These are phyloP conservation scores for Synchiropus splendidus DNA, from an alignment of 2,113 vertebrate species.

Conservation along the genomic window DNA sequence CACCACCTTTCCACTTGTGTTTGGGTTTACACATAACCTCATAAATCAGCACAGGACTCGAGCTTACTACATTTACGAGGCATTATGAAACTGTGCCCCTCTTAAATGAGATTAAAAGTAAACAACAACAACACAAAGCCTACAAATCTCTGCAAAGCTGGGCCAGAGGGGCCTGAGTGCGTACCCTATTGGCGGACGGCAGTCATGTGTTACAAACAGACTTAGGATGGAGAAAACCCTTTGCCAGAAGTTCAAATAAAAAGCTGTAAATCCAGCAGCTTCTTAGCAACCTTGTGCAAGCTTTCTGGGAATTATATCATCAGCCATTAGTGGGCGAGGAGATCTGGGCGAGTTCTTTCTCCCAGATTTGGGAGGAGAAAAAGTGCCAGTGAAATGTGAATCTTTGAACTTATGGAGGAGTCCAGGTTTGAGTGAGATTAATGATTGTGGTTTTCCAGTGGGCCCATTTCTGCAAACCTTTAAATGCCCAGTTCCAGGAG, in stretches of 20 bases:
- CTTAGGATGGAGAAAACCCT: slow-evolving; percentile 24
- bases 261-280: slow-evolving; percentile 52
- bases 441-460: slow-evolving; percentile 22
- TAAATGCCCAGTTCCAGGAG: slow-evolving; percentile 22
- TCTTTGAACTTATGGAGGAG: slow-evolving; percentile 29
- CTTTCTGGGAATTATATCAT: slow-evolving; percentile 33
- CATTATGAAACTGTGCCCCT: slow-evolving; percentile 44
- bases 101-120: slow-evolving; percentile 40
- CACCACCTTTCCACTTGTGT: slow-evolving; percentile 8
- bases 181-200: slow-evolving; percentile 28
- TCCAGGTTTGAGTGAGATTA: slow-evolving; percentile 14
- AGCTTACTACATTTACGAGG: slow-evolving; percentile 41
- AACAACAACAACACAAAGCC: slow-evolving; percentile 53
- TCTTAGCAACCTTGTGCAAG: slow-evolving; percentile 43
- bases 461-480: background rate
- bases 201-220: slow-evolving; percentile 50
- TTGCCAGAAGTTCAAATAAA: slow-evolving; percentile 44
- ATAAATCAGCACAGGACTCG: slow-evolving; percentile 26
- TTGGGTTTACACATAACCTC: slow-evolving; percentile 10
- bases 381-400: slow-evolving; percentile 27
- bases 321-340: slow-evolving; percentile 12
- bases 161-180: slow-evolving; percentile 27
- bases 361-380: slow-evolving; percentile 14
- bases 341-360: slow-evolving; percentile 12
- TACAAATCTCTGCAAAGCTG: slow-evolving; percentile 43